These are phyloP conservation scores for Oncorhynchus gorbuscha DNA, from an alignment of 2,113 vertebrate species.

Conservation along the genomic window DNA sequence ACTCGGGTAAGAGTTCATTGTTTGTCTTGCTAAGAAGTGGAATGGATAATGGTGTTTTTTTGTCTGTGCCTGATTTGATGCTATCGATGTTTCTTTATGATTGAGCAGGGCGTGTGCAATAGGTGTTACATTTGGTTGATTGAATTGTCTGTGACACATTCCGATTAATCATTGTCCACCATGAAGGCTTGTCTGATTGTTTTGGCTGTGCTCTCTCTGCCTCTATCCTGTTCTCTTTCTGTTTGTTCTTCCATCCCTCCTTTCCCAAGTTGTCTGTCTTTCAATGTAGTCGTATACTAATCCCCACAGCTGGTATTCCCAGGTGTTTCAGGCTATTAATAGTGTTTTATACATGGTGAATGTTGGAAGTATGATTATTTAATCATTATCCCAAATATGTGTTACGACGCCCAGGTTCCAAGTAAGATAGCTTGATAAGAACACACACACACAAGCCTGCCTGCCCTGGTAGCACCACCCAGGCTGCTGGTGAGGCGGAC, in stretches of 20 bases:
- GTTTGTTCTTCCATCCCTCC: neutral
- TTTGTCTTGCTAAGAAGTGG: neutral
- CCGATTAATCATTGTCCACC: neutral
- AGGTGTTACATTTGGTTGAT: neutral
- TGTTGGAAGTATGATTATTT: too few species aligned
- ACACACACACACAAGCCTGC: neutral
- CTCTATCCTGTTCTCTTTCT: neutral
- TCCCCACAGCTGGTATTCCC: neutral
- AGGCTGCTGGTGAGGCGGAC: neutral
- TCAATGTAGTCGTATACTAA: too few species aligned
- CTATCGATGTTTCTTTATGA: neutral
- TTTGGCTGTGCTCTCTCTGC: neutral
- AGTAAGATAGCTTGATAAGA: too few species aligned
- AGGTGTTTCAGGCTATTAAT: too few species aligned
- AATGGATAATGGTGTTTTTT: neutral
- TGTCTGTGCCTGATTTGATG: neutral
- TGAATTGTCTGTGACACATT: neutral
- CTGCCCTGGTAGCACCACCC: neutral
- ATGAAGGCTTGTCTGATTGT: neutral
- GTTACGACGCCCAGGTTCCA: too few species aligned
- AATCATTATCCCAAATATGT: too few species aligned
- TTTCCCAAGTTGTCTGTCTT: neutral
- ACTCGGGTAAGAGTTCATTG: neutral
- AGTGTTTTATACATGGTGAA: too few species aligned
- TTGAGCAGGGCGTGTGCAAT: neutral